Evolutionary conservation across 2,113 vertebrate genomes (phyloP), one percentile per base, ranked within the genome.

Genomic region (Noctilio leporinus): DNA sequence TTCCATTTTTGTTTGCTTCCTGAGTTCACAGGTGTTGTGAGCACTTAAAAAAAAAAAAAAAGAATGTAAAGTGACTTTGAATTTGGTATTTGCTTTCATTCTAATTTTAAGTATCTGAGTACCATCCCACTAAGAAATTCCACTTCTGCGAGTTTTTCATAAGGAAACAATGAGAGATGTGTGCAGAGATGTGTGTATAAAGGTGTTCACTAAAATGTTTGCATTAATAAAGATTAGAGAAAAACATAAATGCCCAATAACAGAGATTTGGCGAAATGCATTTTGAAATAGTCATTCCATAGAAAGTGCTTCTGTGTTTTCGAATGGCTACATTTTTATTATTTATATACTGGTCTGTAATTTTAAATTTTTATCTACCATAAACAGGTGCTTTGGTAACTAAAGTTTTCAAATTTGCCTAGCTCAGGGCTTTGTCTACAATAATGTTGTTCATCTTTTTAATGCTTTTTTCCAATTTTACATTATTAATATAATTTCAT

Each of bases 41-140:
- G 47, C 16, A 51, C 49, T 65, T 85, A 75, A 30, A 86, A 89
- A 62, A 92, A n/a, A 75, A 30, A 86, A 89, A 62, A 92, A n/a
- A 70, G 30, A 73, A 49, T 76, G 80, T 76, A 49, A 95, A 88
- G 43, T 91, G 75, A 59, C 45, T 92, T 85, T 92, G 67, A 86
- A 86, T 82, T 77, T 94, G 47, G 15, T 62, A 86, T 19, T 88
- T 53, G 15, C 78, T 82, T 73, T 85, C 78, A 78, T 75, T 94
- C 62, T 89, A 51, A 72, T 75, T 82, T 95, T 89, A 94, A 93
- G 82, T 24, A 76, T 75, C 33, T 78, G 40, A 88, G 38, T 80
- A 49, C 10, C 83, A 10, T 69, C 43, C 38, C 59, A n/a, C 20
- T 53, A 33, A 62, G 26, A 88, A 93, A 49, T 93, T 65, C 76